Evolutionary conservation across 1,140 invertebrate species (phyloP).

Genomic region (Ceratosolen fusciceps): DNA sequence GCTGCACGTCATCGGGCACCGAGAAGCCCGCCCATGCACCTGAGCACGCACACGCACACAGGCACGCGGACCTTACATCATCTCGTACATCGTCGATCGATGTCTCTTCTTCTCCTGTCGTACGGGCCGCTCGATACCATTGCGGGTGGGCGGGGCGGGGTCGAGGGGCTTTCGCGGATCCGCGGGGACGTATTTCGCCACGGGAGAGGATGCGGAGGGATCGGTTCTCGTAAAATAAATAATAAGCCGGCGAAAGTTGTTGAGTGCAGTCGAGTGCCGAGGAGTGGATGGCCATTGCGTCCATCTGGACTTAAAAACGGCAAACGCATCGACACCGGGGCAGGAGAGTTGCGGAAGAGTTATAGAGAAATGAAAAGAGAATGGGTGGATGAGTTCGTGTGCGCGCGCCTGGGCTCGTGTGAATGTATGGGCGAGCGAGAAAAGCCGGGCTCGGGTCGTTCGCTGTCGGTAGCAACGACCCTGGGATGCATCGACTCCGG

Average conservation of each 20-base stretch:
- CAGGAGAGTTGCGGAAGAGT: background rate
- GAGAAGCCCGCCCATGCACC: background rate
- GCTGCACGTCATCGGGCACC: background rate
- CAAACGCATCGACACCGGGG: background rate
- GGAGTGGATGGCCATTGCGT: background rate
- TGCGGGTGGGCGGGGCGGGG: too few relatives aligned
- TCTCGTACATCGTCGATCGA: background rate
- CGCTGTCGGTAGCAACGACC: conserved; percentile 72
- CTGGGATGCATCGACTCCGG: conserved; percentile 72
- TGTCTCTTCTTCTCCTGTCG: background rate
- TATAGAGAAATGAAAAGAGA: conserved; percentile 3
- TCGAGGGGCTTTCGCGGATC: background rate
- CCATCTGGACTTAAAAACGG: conserved; percentile 12
- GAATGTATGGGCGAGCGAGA: conserved; percentile 38
- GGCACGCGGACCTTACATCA: background rate
- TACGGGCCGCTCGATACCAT: background rate
- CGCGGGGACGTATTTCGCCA: background rate
- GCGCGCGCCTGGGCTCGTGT: too few relatives aligned
- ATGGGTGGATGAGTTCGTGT: background rate
- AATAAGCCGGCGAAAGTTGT: background rate
- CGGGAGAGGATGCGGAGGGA: background rate
- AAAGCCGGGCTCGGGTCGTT: conserved; percentile 68
- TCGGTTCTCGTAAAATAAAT: background rate
- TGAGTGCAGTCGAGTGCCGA: background rate
- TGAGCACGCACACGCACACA: background rate